These are phyloP conservation scores for Enteromius argenteus DNA, from an alignment of 2,797 vertebrate species.

Conservation along the genomic window DNA sequence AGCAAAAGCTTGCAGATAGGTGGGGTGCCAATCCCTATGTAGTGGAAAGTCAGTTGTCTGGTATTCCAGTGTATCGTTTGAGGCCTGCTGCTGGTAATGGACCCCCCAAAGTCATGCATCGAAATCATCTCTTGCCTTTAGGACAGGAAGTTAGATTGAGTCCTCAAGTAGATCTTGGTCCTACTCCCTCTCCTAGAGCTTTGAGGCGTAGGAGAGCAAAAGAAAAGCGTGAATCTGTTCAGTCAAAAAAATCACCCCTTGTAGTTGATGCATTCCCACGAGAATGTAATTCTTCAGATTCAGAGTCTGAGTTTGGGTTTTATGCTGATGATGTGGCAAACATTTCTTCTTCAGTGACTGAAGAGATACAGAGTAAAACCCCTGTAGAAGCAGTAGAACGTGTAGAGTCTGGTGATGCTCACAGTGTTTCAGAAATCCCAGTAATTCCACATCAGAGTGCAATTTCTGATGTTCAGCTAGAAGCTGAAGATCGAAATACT, in stretches of 20 bases:
- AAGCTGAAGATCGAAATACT: neutral
- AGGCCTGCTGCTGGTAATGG: constrained; percentile 24
- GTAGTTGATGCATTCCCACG: neutral
- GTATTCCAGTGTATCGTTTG: constrained; percentile 38
- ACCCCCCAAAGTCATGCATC: constrained; percentile 27
- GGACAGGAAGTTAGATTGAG: constrained; percentile 22
- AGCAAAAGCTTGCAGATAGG: constrained; percentile 42
- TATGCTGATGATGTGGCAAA: constrained; percentile 17
- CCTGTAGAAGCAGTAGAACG: neutral
- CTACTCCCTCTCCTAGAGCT: constrained; percentile 13
- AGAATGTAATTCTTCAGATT: constrained; percentile 12
- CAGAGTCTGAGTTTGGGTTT: constrained; percentile 39
- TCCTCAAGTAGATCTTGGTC: neutral
- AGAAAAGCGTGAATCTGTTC: neutral
- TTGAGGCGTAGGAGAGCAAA: constrained; percentile 23
- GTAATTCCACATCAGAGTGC: neutral
- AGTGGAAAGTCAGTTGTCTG: constrained; percentile 25
- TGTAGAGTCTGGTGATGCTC: neutral
- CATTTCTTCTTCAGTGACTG: neutral
- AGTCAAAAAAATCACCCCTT: neutral
- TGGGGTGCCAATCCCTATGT: constrained; percentile 32
- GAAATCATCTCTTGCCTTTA: constrained; percentile 36
- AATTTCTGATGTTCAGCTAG: neutral
- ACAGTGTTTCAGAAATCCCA: neutral
- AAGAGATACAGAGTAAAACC: neutral